These are phyloP conservation scores for Cosmia pyralina DNA, from an alignment of 2,888 invertebrate species.

Conservation along the genomic window DNA sequence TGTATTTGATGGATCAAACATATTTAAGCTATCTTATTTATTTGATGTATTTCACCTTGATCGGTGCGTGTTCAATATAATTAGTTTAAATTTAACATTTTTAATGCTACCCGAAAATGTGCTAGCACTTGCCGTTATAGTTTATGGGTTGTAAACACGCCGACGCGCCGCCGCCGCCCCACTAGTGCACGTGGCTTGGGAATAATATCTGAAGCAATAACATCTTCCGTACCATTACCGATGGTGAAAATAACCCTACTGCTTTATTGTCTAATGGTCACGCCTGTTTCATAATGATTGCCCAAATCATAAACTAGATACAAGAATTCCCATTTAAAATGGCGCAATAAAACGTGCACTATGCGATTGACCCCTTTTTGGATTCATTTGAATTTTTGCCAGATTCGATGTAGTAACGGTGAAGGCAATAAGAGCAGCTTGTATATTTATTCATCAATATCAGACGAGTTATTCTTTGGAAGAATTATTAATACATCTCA, in stretches of 20 bases:
- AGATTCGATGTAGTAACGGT: slow-evolving; percentile 47
- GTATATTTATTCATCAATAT: slow-evolving; percentile 15
- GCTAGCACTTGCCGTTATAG: slow-evolving; percentile 74
- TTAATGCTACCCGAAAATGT: slow-evolving; percentile 68
- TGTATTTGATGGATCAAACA: slow-evolving; percentile 24
- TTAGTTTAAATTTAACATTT: slow-evolving; percentile 58
- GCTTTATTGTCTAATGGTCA: slow-evolving; percentile 76
- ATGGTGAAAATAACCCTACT: slow-evolving; percentile 75
- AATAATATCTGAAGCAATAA: slow-evolving; percentile 77
- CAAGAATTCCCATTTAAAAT: slow-evolving; percentile 78
- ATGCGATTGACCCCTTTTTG: slow-evolving; percentile 72
- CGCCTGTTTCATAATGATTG: slow-evolving; percentile 80
- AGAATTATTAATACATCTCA: background rate
- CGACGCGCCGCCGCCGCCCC: too few relatives aligned
- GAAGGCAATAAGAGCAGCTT: slow-evolving; percentile 18
- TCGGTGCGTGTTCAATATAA: slow-evolving; percentile 41
- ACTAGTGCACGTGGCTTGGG: slow-evolving; percentile 74
- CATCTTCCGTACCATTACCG: slow-evolving; percentile 72
- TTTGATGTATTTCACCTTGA: slow-evolving; percentile 48
- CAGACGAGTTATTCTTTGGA: slow-evolving; percentile 10
- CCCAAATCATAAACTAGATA: slow-evolving; percentile 76
- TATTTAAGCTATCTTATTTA: slow-evolving; percentile 25
- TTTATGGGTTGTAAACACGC: slow-evolving; percentile 73
- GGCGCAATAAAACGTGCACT: slow-evolving; percentile 71
- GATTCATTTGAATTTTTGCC: slow-evolving; percentile 59